phyloP scores from a whole-genome alignment of 2,113 vertebrate genomes.

The Gopherus evgoodei region DNA sequence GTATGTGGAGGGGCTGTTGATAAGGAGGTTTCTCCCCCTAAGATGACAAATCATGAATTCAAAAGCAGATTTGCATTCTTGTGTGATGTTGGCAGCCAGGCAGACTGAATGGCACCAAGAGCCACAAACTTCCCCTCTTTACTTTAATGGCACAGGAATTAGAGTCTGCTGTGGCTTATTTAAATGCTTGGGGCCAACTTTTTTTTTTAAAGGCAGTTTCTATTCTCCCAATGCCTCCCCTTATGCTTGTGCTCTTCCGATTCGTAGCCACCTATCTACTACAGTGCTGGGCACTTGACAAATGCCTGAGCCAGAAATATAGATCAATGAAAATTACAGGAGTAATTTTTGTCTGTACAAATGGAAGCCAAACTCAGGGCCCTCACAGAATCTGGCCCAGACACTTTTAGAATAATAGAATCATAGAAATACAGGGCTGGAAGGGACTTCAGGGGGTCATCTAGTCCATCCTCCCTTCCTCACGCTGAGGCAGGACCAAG shows the following conservation, averaged over 20 bases:
- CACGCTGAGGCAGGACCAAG: too few species aligned
- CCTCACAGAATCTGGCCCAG: neutral
- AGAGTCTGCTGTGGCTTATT: neutral
- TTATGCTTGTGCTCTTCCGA: neutral
- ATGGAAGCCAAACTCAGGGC: neutral
- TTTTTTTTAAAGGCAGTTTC: neutral
- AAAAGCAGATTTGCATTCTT: neutral
- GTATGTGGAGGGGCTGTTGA: neutral
- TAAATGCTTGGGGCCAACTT: neutral
- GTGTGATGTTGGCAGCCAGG: neutral
- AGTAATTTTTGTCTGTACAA: neutral
- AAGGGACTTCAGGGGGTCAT: neutral
- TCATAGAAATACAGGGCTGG: neutral
- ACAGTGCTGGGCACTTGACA: neutral
- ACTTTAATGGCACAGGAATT: neutral
- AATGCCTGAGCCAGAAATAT: neutral
- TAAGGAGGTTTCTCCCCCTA: neutral
- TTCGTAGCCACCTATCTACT: accelerated
- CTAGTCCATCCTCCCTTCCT: neutral
- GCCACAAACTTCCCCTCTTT: neutral
- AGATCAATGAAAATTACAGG: neutral
- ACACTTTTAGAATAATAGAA: neutral
- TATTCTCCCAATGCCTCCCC: neutral
- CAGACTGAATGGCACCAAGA: neutral
- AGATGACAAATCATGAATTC: neutral